A percentile compares a stretch with the other conserved stretches of the same genome.
Conservation (phyloP, 1,140 invertebrate species). For the Drosophila serrata region DNA sequence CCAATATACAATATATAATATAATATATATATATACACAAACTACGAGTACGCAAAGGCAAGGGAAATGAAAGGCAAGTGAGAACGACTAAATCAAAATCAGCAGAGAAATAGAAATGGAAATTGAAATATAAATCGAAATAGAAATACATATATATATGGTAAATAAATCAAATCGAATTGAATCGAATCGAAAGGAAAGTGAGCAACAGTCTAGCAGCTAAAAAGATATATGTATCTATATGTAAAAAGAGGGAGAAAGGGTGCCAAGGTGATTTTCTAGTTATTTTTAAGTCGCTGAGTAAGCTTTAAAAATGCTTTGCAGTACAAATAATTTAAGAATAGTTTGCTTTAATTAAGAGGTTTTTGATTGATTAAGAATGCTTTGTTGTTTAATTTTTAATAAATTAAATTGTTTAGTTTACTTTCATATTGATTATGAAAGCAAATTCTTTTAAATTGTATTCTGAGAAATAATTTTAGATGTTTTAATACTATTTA, state of each 20-base stretch:
- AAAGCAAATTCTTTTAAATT: neutral
- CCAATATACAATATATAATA: constrained; percentile 14
- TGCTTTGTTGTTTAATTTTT: too few relatives aligned
- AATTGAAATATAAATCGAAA: constrained; percentile 7
- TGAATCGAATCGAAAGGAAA: constrained; percentile 21
- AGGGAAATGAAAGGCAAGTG: constrained; percentile 47
- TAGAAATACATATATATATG: neutral
- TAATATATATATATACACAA: constrained; percentile 28
- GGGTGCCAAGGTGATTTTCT: neutral
- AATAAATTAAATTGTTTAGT: too few relatives aligned
- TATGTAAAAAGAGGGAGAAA: neutral
- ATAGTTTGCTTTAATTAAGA: too few relatives aligned
- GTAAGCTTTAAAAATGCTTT: neutral
- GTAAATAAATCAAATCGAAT: constrained; percentile 23
- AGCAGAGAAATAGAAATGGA: constrained; percentile 22
- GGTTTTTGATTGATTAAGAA: too few relatives aligned
- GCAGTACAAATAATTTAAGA: too few relatives aligned
- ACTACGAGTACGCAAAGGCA: constrained; percentile 31
- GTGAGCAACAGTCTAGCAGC: constrained; percentile 46
- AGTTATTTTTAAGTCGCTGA: neutral
- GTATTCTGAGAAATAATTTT: neutral
- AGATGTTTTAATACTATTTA: neutral
- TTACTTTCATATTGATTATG: neutral
- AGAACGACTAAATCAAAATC: constrained; percentile 25
- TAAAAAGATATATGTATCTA: constrained; percentile 11